phyloP scores from a whole-genome alignment of 2,888 invertebrate genomes.

The Prosopocoilus inquinatus region DNA sequence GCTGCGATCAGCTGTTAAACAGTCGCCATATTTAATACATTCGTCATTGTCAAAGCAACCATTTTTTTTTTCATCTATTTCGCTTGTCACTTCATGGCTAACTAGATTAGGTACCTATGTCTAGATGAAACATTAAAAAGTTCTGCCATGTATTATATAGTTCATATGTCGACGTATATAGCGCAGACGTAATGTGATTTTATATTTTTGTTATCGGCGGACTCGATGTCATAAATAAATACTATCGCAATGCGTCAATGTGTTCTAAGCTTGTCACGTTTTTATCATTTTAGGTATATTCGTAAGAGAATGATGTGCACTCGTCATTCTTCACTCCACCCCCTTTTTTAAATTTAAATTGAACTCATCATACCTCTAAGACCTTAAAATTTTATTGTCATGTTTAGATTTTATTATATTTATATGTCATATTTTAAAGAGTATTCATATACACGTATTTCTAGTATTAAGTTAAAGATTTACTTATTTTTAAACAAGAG shows the following conservation, averaged over 20 bases:
- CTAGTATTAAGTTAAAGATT: constrained; percentile 1
- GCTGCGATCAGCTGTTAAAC: constrained; percentile 1
- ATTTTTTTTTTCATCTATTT: constrained; percentile 14
- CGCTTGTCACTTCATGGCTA: constrained; percentile 25
- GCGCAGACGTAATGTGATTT: neutral
- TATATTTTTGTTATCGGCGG: neutral
- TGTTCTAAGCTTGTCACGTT: constrained; percentile 3
- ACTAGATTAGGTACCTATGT: constrained; percentile 23
- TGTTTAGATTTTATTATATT: constrained; percentile 16
- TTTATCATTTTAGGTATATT: constrained; percentile 3
- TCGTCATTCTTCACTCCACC: neutral
- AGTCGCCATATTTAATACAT: constrained; percentile 2
- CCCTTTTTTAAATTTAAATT: constrained; percentile 10
- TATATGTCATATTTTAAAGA: constrained; percentile 11
- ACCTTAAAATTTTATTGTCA: constrained; percentile 17
- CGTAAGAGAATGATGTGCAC: neutral
- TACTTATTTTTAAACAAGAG: neutral
- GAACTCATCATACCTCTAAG: constrained; percentile 20
- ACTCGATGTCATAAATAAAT: neutral
- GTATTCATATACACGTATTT: constrained; percentile 15
- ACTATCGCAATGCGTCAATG: neutral
- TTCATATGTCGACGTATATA: neutral
- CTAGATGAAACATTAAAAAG: constrained; percentile 22
- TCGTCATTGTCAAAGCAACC: neutral
- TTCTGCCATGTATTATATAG: constrained; percentile 20